Base-by-base conservation (phyloP, 2,888 invertebrate genomes). In the Parnassius smintheus region DNA sequence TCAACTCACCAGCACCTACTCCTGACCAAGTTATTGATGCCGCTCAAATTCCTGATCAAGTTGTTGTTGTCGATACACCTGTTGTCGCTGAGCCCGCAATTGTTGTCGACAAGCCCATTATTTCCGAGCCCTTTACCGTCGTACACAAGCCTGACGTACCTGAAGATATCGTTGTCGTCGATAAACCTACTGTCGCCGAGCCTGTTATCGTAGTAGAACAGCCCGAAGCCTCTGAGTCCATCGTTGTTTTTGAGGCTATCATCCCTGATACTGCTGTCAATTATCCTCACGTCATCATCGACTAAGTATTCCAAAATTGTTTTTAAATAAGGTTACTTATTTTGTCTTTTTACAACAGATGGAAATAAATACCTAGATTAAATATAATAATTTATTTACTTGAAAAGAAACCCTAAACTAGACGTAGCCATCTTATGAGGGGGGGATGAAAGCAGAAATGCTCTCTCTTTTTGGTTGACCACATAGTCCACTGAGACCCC, bases 11-110 rank as follows among this genome's bases (percentile, higher is more conserved):
- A 12, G 56, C 9, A 22, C 45, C 63, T 13, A 50, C 54, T 42
- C 66, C 64, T 9, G 67, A 62, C n/a, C 50, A 55, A 9, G 63
- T 51, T 51, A 54, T 62, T 10, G 61, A 59, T 22, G 54, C n/a
- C 11, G 8, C 44, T 44, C 10, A 11, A 10, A 44, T 11, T 13
- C 49, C 49, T 12, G 49, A 49, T 7, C 49, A 49, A 59, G 48
- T 53, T 9, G 13, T 49, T 35, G 66, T 54, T n/a, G 50, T 61
- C 7, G 56, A 61, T 8, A 12, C 50, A 8, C 22, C 60, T 10
- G 22, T 41, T 9, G 65, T 52, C 12, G 48, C 63, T 10, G 46
- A 54, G 13, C 59, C 61, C 22, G 60, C 41, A 45, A n/a, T 35
- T 44, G 65, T 56, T 35, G 56, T 59, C n/a, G 56, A 44, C 11